Evolutionary conservation across 2,888 invertebrate species (phyloP), one percentile per base, ranked within the genome.

Genomic region (Diarsia rubi): DNA sequence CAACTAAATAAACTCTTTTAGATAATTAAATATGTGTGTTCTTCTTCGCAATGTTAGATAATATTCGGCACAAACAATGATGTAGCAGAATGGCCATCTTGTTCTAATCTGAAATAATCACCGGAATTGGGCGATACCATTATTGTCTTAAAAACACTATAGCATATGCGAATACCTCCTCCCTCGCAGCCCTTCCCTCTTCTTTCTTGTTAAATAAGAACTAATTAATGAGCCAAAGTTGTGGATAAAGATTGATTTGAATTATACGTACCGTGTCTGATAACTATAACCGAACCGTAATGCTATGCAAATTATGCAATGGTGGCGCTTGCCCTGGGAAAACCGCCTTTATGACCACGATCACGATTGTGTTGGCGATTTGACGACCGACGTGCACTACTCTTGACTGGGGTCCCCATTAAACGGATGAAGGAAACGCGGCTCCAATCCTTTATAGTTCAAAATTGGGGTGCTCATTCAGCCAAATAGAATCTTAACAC

Each of bases 1-100:
- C 14, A 64, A 54, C 37, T 9, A 75, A 64, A 75, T 54, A 75
- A 45, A 74, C 5, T n/a, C 9, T 65, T 74, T 54, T 24, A 64
- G 63, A 37, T 74, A 74, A 62, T 37, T 54, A 75, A 62, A n/a
- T n/a, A 42, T 42, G n/a, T n/a, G n/a, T n/a, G 14, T 31, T 59
- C 19, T 49, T 74, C 16, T 45, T 75, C 14, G 37, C 31, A n/a
- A 45, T 64, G 73, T 44, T 31, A 64, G 24, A 31, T 16, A 37
- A 44, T 64, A 45, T 21, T 27, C 5, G 21, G 11, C 5, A 31
- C 12, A n/a, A 21, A 71, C 42, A 69, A 54, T 69, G 69, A 71
- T 19, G 14, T 69, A 19, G 69, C 44, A 69, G 31, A 31, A 44
- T 14, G 8, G 19, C 19, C 2, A 69, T n/a, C 4, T 19, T 9